Percentiles rank a stretch among this genome's conserved stretches.
phyloP scores from a whole-genome alignment of 2,888 invertebrate species.

The Zaprionus bogoriensis region DNA sequence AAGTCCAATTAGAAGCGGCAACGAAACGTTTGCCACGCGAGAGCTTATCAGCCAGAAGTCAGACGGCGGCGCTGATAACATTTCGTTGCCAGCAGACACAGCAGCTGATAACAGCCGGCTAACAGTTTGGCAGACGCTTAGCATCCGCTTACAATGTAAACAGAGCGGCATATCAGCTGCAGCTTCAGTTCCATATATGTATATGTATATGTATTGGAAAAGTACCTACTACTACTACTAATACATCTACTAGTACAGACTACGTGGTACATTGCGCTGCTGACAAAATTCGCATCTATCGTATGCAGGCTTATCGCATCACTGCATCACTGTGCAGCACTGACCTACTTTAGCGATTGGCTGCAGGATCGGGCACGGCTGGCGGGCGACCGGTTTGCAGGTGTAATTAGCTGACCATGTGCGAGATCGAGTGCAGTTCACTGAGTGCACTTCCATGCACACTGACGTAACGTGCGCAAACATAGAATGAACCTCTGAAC shows the following conservation, averaged over 20 bases:
- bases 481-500: not conserved
- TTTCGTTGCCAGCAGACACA: constrained; percentile 13
- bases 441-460: constrained; percentile 19
- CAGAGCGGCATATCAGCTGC: not conserved
- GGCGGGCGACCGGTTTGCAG: constrained; percentile 52
- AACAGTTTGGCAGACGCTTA: not conserved
- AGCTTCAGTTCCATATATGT: constrained; percentile 1
- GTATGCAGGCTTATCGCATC: not conserved
- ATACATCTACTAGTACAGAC: too few species aligned
- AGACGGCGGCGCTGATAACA: constrained; percentile 46
- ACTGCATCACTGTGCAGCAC: constrained; percentile 36
- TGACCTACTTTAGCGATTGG: constrained; percentile 58
- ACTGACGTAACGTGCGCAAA: constrained; percentile 24
- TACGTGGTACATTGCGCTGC: not conserved
- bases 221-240: too few species aligned
- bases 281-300: constrained; percentile 22
- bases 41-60: constrained; percentile 45
- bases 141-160: constrained; percentile 51
- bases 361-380: constrained; percentile 51
- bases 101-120: constrained; percentile 37
- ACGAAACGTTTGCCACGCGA: constrained; percentile 1
- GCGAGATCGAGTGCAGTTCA: constrained; percentile 5
- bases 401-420: constrained; percentile 47
- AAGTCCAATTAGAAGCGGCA: constrained; percentile 27
- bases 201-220: not conserved